A percentile compares a stretch with the other conserved stretches of the same genome.
Conservation (phyloP, 2,113 vertebrate genomes). For the Oncorhynchus nerka region DNA sequence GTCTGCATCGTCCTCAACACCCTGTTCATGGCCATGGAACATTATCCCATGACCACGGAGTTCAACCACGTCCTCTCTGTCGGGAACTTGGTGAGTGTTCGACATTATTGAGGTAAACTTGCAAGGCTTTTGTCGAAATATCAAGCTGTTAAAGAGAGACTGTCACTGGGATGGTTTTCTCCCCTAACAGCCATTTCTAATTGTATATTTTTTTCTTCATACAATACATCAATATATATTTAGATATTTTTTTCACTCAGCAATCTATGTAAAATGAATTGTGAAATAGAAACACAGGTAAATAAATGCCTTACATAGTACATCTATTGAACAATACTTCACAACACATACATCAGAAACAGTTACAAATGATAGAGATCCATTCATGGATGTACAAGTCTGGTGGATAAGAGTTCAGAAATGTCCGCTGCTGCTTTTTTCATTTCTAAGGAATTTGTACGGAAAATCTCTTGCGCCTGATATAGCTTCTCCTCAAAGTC, state of each 20-base stretch:
- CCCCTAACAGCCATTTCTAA: not conserved
- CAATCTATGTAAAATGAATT: too few relatives aligned
- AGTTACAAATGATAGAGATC: too few relatives aligned
- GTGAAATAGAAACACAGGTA: too few relatives aligned
- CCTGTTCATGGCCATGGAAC: constrained; percentile 98
- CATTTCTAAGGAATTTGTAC: too few relatives aligned
- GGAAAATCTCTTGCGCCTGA: not conserved
- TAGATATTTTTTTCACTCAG: too few relatives aligned
- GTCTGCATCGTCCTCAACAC: constrained; percentile 98
- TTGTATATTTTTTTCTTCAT: too few relatives aligned
- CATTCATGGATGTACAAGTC: not conserved
- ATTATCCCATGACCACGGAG: constrained; percentile 91
- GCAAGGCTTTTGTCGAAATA: too few relatives aligned
- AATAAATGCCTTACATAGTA: too few relatives aligned
- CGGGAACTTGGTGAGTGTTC: constrained; percentile 86
- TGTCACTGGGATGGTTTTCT: not conserved
- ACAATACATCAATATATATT: too few relatives aligned
- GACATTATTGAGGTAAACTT: not conserved
- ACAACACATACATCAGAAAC: too few relatives aligned
- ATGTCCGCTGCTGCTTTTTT: not conserved
- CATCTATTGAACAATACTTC: too few relatives aligned
- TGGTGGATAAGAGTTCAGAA: not conserved
- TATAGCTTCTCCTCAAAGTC: not conserved
- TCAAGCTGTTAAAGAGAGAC: too few relatives aligned
- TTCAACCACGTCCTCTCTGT: constrained; percentile 86